These are phyloP conservation scores for Lutjanus argentimaculatus DNA, from an alignment of 2,797 vertebrate species.

Conservation along the genomic window DNA sequence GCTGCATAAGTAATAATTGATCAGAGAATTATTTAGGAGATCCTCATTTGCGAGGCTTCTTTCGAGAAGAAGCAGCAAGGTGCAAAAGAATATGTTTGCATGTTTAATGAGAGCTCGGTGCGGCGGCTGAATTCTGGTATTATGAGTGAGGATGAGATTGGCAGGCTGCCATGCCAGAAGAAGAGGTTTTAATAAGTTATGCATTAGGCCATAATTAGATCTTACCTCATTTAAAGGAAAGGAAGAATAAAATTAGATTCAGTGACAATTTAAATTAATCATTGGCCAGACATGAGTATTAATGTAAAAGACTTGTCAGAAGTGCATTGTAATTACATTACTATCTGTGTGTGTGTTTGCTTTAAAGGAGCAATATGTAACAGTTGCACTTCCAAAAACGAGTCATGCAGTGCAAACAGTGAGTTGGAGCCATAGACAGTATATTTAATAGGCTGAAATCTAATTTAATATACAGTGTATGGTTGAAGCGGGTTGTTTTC, in stretches of 20 bases:
- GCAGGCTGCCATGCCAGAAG: conserved; percentile 80
- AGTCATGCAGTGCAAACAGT: no score
- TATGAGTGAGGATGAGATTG: conserved; percentile 79
- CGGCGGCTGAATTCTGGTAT: conserved; percentile 65
- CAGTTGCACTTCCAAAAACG: no score
- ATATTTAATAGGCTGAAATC: no score
- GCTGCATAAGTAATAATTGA: conserved; percentile 75
- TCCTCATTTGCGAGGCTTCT: conserved; percentile 64
- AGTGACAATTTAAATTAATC: conserved; percentile 85
- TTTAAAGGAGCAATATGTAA: neutral
- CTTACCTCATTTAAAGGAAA: conserved; percentile 83
- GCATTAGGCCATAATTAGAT: conserved; percentile 87
- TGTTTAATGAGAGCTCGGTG: conserved; percentile 79
- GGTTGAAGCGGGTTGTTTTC: no score
- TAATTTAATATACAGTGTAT: no score
- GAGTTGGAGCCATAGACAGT: no score
- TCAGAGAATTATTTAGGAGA: conserved; percentile 77
- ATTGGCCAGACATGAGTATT: conserved; percentile 75
- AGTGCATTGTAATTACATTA: conserved; percentile 77
- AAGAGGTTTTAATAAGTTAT: conserved; percentile 87
- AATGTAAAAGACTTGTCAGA: conserved; percentile 72
- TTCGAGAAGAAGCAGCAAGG: conserved; percentile 70
- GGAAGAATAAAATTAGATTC: conserved; percentile 82
- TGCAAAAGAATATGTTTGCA: conserved; percentile 83
- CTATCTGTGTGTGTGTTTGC: conserved; percentile 36